A percentile compares a stretch with the other conserved stretches of the same genome.
phyloP scores from a whole-genome alignment of 2,113 vertebrate genomes.

The Columba livia region DNA sequence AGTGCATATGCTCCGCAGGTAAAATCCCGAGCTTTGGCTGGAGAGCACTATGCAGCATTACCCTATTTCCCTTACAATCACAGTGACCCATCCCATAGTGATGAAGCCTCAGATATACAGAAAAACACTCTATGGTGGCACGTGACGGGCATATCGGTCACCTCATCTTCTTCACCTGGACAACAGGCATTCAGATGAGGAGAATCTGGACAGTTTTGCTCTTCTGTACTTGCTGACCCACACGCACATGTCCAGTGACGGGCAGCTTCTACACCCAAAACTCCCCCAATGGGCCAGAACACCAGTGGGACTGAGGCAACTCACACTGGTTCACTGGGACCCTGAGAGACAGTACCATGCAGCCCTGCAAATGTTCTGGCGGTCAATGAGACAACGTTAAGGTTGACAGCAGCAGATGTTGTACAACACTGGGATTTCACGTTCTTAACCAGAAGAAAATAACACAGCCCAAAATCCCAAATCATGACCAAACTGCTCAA shows the following conservation, averaged over 20 bases:
- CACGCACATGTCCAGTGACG: rapidly evolving
- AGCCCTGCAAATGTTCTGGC: background rate
- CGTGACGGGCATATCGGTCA: background rate
- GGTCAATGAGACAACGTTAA: background rate
- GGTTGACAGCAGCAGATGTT: background rate
- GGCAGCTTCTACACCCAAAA: background rate
- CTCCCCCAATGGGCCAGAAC: background rate
- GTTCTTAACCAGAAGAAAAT: background rate
- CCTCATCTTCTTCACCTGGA: background rate
- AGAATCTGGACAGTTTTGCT: background rate
- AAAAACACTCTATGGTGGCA: background rate
- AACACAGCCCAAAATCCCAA: background rate
- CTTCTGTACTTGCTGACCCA: background rate
- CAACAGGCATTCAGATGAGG: background rate
- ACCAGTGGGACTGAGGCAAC: background rate
- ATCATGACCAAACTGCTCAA: background rate
- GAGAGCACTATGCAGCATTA: background rate
- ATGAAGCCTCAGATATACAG: background rate
- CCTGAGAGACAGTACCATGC: background rate
- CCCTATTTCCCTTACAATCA: background rate
- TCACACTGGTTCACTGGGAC: background rate
- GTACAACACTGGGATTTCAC: background rate
- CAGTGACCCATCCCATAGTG: background rate
- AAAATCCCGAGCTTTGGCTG: background rate
- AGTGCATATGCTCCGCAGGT: background rate